Evolutionary conservation across 2,113 vertebrate species (phyloP), one percentile per base, ranked within the genome.

Genomic region (Petroica traversi): DNA sequence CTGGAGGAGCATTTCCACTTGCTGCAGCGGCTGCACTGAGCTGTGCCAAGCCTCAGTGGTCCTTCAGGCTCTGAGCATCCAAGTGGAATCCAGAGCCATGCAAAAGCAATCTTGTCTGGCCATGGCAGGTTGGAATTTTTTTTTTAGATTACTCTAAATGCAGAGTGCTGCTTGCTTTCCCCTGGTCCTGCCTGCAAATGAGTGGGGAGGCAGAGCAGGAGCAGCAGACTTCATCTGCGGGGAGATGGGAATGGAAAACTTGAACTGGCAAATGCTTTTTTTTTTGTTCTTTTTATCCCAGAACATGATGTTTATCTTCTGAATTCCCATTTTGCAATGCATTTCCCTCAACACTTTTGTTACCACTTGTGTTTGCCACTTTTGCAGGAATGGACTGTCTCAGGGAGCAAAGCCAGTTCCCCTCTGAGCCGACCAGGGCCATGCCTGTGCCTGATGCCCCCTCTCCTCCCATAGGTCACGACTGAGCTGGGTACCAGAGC

Each of bases 381-480:
- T 69, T 24, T n/a, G 14, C 34, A 29, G 49, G 68, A 38, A 20
- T 59, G 29, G 34, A 55, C 26, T 46, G 23, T 55, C 48, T 62
- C 12, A 41, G 40, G 20, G 17, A 88, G 45, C 40, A 63, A 41
- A 76, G 26, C 28, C 0, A 1, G 43, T 80, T 8, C 16, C 19
- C 16, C 12, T 22, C 49, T 52, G n/a, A 86, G n/a, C 18, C 40
- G 51, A 45, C 45, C 20, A 59, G 41, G 11, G n/a, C 46, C 18
- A 3, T 31, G 36, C 34, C 20, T 38, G 23, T 46, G 71, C 54
- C 58, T 57, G 17, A 6, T 8, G 45, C 24, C 45, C 52, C 31
- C 28, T 14, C 19, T 43, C 29, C 48, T 22, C 0, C 40, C 14
- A 19, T 2, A n/a, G 62, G 19, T 29, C 2, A 5, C 0, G 1